Conservation (phyloP, 1,140 invertebrate species). For the Lordiphosa clarofinis region DNA sequence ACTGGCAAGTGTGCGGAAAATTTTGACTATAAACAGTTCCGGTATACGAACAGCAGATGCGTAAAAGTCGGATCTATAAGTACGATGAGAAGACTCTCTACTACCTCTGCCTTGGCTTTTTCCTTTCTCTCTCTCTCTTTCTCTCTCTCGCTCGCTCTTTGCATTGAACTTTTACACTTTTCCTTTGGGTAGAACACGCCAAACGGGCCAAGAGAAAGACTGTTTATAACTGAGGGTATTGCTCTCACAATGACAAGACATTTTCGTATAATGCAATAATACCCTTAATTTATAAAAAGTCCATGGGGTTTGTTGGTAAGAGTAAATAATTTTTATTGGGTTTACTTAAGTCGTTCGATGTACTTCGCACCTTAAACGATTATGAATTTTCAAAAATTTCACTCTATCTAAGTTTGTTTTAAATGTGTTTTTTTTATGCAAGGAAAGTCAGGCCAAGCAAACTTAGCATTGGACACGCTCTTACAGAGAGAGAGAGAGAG, state of each 20-base stretch:
- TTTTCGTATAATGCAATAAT: conserved; percentile 43
- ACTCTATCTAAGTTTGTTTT: too few species aligned
- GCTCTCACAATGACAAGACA: conserved; percentile 66
- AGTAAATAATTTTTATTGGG: too few species aligned
- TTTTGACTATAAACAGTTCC: conserved; percentile 35
- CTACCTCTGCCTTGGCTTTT: conserved; percentile 3
- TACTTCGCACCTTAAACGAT: too few species aligned
- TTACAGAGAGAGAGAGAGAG: too few species aligned
- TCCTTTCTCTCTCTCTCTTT: conserved; percentile 9
- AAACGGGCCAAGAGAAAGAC: conserved; percentile 45
- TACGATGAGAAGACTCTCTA: conserved; percentile 3
- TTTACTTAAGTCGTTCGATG: too few species aligned
- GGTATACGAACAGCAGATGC: conserved; percentile 41
- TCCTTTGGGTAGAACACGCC: conserved; percentile 35
- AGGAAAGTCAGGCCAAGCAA: too few species aligned
- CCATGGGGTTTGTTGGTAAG: neutral
- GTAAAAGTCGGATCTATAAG: conserved; percentile 30
- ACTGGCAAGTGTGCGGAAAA: conserved; percentile 33
- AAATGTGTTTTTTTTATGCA: too few species aligned
- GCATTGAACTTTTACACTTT: conserved; percentile 69
- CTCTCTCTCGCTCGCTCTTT: conserved; percentile 11
- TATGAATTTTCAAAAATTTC: too few species aligned
- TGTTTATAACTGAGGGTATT: conserved; percentile 72
- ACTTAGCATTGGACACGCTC: too few species aligned
- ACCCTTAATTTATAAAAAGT: conserved; percentile 17